A percentile compares a stretch with the other conserved stretches of the same genome.
Conservation (phyloP, 1,140 invertebrate species). For the Wasmannia auropunctata region DNA sequence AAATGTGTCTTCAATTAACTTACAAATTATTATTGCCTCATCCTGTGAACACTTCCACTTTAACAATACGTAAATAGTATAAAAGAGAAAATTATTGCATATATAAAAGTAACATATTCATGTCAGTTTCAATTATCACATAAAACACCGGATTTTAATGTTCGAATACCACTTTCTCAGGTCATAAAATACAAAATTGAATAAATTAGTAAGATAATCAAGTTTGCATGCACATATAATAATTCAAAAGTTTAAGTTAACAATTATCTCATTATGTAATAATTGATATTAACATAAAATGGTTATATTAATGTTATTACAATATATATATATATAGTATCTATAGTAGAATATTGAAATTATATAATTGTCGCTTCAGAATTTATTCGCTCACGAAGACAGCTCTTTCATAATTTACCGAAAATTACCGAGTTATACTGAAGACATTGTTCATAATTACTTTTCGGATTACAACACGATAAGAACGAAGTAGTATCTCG, state of each 20-base stretch:
- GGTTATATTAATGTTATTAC: not conserved
- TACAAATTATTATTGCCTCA: not conserved
- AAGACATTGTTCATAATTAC: conserved; percentile 30
- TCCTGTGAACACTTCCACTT: not conserved
- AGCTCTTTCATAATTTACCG: not conserved
- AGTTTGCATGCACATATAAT: not conserved
- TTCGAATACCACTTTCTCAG: not conserved
- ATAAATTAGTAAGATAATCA: not conserved
- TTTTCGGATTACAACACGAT: not conserved
- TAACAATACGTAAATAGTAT: not conserved
- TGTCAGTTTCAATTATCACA: not conserved
- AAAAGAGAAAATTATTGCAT: not conserved
- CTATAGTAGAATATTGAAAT: too few relatives aligned
- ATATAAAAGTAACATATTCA: not conserved
- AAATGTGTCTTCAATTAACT: not conserved
- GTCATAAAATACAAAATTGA: not conserved
- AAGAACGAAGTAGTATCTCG: not conserved
- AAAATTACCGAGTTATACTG: conserved; percentile 34
- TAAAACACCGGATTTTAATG: not conserved
- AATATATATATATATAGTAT: too few relatives aligned
- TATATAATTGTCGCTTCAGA: not conserved
- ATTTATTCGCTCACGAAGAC: not conserved
- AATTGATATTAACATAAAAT: not conserved
- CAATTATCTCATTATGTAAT: not conserved
- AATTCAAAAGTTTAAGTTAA: not conserved